Conservation (phyloP, 2,888 invertebrate species). For the Choristoneura rosaceana region DNA sequence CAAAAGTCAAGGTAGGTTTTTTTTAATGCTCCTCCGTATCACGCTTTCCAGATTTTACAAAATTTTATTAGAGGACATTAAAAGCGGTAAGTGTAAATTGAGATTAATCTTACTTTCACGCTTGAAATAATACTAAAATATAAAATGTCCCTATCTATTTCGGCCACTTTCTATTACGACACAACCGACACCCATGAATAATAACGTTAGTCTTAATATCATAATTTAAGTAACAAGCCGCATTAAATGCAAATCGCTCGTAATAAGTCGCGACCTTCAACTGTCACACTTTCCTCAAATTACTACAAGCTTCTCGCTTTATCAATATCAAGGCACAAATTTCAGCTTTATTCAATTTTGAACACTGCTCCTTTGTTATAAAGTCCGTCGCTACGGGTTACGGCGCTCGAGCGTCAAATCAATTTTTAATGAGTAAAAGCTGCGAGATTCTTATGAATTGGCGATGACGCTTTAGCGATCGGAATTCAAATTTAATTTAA, state of each 20-base stretch:
- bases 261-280: conserved; percentile 28
- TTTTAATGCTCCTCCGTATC: not conserved
- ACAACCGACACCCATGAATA: not conserved
- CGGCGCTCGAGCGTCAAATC: conserved; percentile 25
- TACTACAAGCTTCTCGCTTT: conserved; percentile 6
- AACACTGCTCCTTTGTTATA: conserved; percentile 1
- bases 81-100: not conserved
- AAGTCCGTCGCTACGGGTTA: conserved; percentile 10
- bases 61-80: not conserved
- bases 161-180: not conserved
- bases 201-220: not conserved
- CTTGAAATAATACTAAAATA: not conserved
- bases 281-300: conserved; percentile 35
- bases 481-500: conserved; percentile 6
- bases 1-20: too few relatives aligned
- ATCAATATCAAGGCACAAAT: conserved; percentile 10
- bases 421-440: conserved; percentile 31
- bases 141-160: not conserved
- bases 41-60: not conserved
- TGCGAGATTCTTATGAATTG: conserved; percentile 23
- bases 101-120: not conserved
- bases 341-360: conserved; percentile 17
- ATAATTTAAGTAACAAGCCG: conserved; percentile 1
- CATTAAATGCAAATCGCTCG: conserved; percentile 13
- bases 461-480: conserved; percentile 9